These are phyloP conservation scores for Brachionus paranguensis DNA, from an alignment of 1,140 invertebrate genomes.

Conservation along the genomic window DNA sequence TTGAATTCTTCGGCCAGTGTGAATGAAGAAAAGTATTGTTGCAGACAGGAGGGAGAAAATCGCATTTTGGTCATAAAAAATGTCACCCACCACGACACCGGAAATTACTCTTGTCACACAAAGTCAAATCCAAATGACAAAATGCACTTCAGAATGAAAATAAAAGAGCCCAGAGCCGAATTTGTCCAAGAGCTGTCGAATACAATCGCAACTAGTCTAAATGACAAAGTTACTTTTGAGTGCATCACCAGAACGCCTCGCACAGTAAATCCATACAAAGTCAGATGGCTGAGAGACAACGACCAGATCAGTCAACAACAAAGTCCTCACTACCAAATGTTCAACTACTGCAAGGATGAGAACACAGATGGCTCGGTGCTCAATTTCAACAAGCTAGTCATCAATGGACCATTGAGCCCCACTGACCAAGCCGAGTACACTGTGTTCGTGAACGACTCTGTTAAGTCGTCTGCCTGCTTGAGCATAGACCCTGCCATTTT, in stretches of 20 bases:
- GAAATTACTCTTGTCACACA: neutral
- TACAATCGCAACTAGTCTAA: neutral
- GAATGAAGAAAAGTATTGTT: conserved; percentile 21
- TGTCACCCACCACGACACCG: neutral
- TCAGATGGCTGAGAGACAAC: conserved; percentile 14
- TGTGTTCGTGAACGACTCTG: neutral
- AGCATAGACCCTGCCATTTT: neutral
- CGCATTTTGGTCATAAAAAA: conserved; percentile 11
- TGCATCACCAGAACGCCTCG: conserved; percentile 27
- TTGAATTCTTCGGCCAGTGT: neutral
- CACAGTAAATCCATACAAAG: conserved; percentile 8
- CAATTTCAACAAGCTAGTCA: conserved; percentile 6
- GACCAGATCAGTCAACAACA: neutral
- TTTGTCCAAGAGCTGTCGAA: neutral
- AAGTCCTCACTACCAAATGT: conserved; percentile 14
- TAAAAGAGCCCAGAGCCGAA: conserved; percentile 4
- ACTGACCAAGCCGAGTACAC: conserved; percentile 37
- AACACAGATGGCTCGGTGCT: conserved; percentile 16
- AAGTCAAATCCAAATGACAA: neutral
- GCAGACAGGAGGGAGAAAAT: neutral
- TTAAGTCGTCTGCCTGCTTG: neutral
- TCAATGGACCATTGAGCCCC: neutral
- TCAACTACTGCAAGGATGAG: conserved; percentile 37
- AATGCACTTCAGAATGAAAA: conserved; percentile 31
- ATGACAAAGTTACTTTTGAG: neutral